Evolutionary conservation across 2,113 vertebrate species (phyloP), one percentile per base, ranked within the genome.

Genomic region (Daubentonia madagascariensis): DNA sequence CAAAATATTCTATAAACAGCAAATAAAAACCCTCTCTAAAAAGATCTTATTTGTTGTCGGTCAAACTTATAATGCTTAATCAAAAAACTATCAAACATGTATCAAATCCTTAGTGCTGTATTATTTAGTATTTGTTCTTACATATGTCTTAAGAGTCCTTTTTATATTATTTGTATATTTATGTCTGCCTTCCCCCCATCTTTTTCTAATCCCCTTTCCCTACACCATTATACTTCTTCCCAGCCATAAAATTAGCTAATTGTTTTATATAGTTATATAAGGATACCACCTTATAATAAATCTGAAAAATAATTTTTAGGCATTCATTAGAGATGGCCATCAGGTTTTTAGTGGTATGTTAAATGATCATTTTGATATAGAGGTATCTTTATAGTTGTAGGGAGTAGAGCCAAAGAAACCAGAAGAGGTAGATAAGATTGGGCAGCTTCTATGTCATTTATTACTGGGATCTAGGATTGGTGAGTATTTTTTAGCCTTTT

Each of bases 401-500:
- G 30, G n/a, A 93, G 17, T 70, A 79, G 89, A 72, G 32, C 30
- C 45, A 80, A 54, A 86, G 18, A 59, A 91, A 28, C 40, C 40
- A 87, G 65, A 80, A 50, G 85, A 35, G 40, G 8, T 45, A 72
- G 76, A 32, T 75, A 90, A 93, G 61, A 52, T 40, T 40, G 52
- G 75, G 30, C 50, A 79, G 73, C 13, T 30, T 89, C 50, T 92
- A 2, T 91, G 67, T 35, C 54, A 61, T 75, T 88, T 84, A 70
- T 78, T 75, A 52, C 13, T 90, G 63, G 70, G 17, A 76, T 79
- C 45, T 95, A 91, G 35, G 45, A 12, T 59, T 92, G 52, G 7
- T 88, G 48, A 59, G 22, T 91, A 50, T 97, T 97, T 96, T 89
- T 52, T 94, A 81, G 5, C 16, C 25, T 72, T 80, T 35, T 78